Percentiles rank a stretch among this genome's conserved stretches.
Evolutionary conservation across 1,140 invertebrate species (phyloP).

Genomic region (Holotrichia oblita): DNA sequence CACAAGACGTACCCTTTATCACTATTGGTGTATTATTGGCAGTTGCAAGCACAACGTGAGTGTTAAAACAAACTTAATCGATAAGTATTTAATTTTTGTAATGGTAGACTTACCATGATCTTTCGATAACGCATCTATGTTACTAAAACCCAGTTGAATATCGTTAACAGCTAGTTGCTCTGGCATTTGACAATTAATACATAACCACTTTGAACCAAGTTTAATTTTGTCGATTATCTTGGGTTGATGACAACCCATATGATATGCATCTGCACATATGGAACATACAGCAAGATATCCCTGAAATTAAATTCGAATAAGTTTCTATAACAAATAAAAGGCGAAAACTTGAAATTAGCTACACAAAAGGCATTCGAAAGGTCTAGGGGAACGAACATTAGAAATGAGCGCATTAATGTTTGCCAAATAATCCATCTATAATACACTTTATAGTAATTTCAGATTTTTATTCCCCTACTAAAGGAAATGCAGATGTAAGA

Average conservation of each 20-base stretch:
- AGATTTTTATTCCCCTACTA: too few species aligned
- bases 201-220: constrained; percentile 68
- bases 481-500: too few species aligned
- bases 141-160: constrained; percentile 50
- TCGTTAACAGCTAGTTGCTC: constrained; percentile 57
- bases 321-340: neutral
- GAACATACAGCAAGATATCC: constrained; percentile 79
- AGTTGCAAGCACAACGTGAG: too few species aligned
- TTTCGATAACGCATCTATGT: constrained; percentile 10
- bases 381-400: too few species aligned
- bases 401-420: too few species aligned
- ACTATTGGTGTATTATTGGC: too few species aligned
- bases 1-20: too few species aligned
- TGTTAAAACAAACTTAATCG: too few species aligned
- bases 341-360: neutral
- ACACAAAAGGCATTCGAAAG: neutral
- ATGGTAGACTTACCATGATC: constrained; percentile 16
- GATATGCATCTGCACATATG: constrained; percentile 84
- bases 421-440: too few species aligned
- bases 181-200: constrained; percentile 65
- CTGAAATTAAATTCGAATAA: constrained; percentile 60
- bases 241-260: constrained; percentile 78
- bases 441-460: too few species aligned
- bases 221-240: constrained; percentile 66
- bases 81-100: too few species aligned